phyloP scores from a whole-genome alignment of 2,113 vertebrate species.

The Cygnus atratus region DNA sequence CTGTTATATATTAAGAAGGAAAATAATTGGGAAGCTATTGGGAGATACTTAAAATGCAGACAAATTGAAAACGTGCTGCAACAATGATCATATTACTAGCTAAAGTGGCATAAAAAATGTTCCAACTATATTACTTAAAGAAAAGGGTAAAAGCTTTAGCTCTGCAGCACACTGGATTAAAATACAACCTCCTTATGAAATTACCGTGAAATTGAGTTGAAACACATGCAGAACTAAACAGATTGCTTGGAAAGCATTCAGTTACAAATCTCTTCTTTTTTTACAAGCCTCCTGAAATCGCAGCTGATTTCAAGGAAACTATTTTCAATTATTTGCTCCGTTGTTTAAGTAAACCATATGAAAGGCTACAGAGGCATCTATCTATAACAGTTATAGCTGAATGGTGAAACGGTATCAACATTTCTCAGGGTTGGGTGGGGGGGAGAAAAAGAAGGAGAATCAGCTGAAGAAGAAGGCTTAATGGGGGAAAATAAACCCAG shows the following conservation, averaged over 20 bases:
- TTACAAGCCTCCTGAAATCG: conserved; percentile 42
- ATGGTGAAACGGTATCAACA: background rate
- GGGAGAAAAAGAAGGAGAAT: background rate
- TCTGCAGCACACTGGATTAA: conserved; percentile 57
- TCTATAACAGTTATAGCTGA: background rate
- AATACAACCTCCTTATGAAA: conserved; percentile 71
- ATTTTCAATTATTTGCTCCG: conserved; percentile 61
- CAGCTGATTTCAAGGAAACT: conserved; percentile 62
- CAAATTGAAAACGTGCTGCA: background rate
- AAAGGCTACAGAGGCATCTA: background rate
- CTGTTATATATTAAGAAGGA: background rate
- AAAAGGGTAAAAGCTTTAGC: conserved; percentile 23
- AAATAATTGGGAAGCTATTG: conserved; percentile 20
- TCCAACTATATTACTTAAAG: conserved; percentile 35
- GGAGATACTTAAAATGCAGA: conserved; percentile 32
- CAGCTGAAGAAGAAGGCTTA: background rate
- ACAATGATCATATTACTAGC: conserved; percentile 39
- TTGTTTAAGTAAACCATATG: conserved; percentile 31
- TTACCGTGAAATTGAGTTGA: conserved; percentile 71
- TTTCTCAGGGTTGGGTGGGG: background rate
- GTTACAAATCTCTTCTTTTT: conserved; percentile 47
- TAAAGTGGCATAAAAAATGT: conserved; percentile 6
- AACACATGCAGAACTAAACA: conserved; percentile 65
- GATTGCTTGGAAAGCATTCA: conserved; percentile 71
- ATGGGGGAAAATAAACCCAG: background rate